These are phyloP conservation scores for Alitta virens DNA, from an alignment of 2,888 invertebrate genomes.

Conservation along the genomic window DNA sequence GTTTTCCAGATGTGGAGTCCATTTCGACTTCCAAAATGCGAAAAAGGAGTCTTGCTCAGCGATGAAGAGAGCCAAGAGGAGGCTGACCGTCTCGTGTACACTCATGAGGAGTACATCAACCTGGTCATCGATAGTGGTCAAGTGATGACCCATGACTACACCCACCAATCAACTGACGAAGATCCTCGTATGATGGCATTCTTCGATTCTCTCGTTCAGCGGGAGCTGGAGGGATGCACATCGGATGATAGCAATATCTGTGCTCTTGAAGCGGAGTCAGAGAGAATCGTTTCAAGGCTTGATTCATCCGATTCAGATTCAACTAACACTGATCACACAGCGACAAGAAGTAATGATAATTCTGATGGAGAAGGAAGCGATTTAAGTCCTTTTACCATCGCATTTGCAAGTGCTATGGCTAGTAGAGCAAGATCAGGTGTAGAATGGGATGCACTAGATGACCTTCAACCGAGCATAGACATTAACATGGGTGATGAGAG, in stretches of 20 bases:
- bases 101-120: conserved; percentile 73
- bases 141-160: conserved; percentile 77
- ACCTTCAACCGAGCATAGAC: neutral
- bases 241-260: conserved; percentile 33
- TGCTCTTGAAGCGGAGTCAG: neutral
- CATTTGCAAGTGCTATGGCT: conserved; percentile 8
- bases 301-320: neutral
- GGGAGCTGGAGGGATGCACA: conserved; percentile 74
- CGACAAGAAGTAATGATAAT: neutral
- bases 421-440: neutral
- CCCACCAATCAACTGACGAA: conserved; percentile 76
- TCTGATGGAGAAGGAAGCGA: neutral
- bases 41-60: neutral
- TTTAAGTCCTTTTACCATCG: conserved; percentile 6
- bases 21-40: conserved; percentile 64
- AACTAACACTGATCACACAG: neutral
- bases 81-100: conserved; percentile 49
- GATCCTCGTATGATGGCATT: conserved; percentile 96
- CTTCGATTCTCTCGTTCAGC: conserved; percentile 88
- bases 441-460: neutral
- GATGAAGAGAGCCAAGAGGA: neutral
- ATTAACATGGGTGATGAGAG: neutral
- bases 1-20: conserved; percentile 74
- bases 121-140: conserved; percentile 77
- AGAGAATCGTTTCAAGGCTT: neutral